These are phyloP conservation scores for Rhagonycha lutea DNA, from an alignment of 2,888 invertebrate species.

Conservation along the genomic window DNA sequence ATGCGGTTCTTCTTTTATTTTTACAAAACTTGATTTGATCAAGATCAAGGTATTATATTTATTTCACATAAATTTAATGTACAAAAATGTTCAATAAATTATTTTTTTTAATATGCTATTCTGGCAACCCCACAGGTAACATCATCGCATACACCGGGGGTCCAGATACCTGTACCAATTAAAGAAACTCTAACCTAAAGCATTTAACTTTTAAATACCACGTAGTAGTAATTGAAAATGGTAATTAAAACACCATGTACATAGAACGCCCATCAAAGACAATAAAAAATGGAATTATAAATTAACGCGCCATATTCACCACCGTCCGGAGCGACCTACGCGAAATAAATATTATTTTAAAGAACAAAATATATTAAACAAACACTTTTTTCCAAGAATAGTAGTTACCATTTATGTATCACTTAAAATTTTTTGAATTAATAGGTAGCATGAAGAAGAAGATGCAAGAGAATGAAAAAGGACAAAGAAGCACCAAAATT, in stretches of 20 bases:
- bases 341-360: conserved; percentile 1
- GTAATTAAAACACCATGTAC: background rate
- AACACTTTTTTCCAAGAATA: conserved; percentile 13
- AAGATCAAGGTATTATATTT: background rate
- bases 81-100: background rate
- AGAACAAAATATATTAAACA: conserved; percentile 17
- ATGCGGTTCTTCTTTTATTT: background rate
- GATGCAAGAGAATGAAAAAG: background rate
- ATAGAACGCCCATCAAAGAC: background rate
- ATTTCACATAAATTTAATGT: background rate
- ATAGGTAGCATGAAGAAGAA: background rate
- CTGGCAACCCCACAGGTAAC: background rate
- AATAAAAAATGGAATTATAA: background rate
- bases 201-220: background rate
- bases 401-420: conserved; percentile 15
- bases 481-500: background rate
- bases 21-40: background rate
- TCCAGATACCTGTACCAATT: background rate
- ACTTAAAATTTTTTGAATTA: conserved; percentile 9
- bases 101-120: background rate
- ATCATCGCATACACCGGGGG: background rate
- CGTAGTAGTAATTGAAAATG: background rate
- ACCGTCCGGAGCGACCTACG: conserved; percentile 13
- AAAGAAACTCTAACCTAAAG: background rate
- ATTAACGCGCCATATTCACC: background rate